Percentiles rank a stretch among this genome's conserved stretches.
phyloP scores from a whole-genome alignment of 2,797 vertebrate genomes.

The Gymnoscopelus braueri region DNA sequence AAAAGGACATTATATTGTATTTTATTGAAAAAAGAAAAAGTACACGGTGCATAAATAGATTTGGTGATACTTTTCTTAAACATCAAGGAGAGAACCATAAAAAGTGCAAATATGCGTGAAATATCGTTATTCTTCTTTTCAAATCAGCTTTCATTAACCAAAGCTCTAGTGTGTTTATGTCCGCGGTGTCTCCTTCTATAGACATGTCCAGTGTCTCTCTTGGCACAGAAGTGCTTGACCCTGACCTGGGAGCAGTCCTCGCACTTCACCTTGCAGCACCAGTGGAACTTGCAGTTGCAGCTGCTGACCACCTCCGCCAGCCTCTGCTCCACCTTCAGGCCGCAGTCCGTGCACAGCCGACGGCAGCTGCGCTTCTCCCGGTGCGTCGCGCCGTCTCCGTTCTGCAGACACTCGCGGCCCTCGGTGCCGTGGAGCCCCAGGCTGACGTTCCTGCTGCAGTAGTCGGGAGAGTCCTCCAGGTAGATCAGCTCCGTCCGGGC shows the following conservation, averaged over 20 bases:
- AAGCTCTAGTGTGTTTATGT: conserved; percentile 49
- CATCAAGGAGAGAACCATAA: not conserved
- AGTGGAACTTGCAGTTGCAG: conserved; percentile 98
- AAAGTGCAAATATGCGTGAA: conserved; percentile 62
- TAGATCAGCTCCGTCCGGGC: conserved; percentile 88
- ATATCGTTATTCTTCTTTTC: not conserved
- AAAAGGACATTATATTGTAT: conserved; percentile 2
- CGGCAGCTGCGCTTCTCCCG: conserved; percentile 91
- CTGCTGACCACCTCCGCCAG: conserved; percentile 86
- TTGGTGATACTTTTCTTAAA: conserved; percentile 22
- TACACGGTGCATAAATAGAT: conserved; percentile 67
- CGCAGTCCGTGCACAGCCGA: conserved; percentile 91
- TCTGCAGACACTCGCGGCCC: conserved; percentile 92
- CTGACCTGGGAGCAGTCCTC: conserved; percentile 88
- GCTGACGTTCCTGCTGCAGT: conserved; percentile 88
- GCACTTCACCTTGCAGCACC: conserved; percentile 96
- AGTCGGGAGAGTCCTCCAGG: conserved; percentile 95
- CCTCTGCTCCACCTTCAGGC: conserved; percentile 88
- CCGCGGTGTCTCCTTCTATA: conserved; percentile 70
- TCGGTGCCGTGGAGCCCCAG: conserved; percentile 91
- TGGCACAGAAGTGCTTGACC: conserved; percentile 87
- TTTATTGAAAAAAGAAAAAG: conserved; percentile 53
- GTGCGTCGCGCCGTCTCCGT: conserved; percentile 80
- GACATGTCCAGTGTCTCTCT: conserved; percentile 65
- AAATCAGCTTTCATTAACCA: not conserved